Base-by-base conservation (phyloP, 2,888 invertebrate genomes). In the Zaprionus lineosus region DNA sequence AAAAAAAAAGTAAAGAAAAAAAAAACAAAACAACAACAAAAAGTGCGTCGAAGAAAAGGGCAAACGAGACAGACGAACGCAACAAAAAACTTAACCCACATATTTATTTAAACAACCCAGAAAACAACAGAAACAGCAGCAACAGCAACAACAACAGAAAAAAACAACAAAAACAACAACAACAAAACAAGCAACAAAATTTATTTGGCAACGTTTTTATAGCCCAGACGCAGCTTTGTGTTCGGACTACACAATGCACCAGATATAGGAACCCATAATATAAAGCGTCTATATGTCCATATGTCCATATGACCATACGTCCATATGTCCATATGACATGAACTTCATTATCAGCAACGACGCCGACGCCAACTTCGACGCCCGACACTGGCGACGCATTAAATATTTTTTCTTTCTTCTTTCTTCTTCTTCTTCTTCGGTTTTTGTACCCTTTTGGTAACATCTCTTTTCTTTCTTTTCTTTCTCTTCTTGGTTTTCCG, bases 121-220 rank as follows among this genome's bases (percentile, higher is more conserved):
- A 29, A 24, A 26, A 9, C 11, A 9, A 18, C n/a, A 37, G 6
- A 18, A 19, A 37, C 11, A 36, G n/a, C 3, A n/a, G n/a, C n/a
- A n/a, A n/a, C n/a, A n/a, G n/a, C n/a, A n/a, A n/a, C n/a, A n/a
- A n/a, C n/a, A n/a, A n/a, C n/a, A n/a, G n/a, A n/a, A n/a, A n/a
- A n/a, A n/a, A n/a, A n/a, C n/a, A n/a, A n/a, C n/a, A n/a, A n/a
- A n/a, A n/a, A n/a, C n/a, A n/a, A 21, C 40, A 41, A 50, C 34
- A 40, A 37, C 48, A 43, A 44, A 55, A 15, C 33, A 26, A 52
- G 50, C 58, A 36, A 56, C 60, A 52, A 57, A 63, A 83, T 21
- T 21, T 21, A 81, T 85, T 85, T 85, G 74, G 76, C 83, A 86
- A 84, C 72, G 67, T 71, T 84, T 86, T 83, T 76, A 74, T 83